Percentiles rank a stretch among this genome's conserved stretches.
These are phyloP conservation scores for Zeuzera pyrina DNA, from an alignment of 2,888 invertebrate genomes.

Conservation along the genomic window DNA sequence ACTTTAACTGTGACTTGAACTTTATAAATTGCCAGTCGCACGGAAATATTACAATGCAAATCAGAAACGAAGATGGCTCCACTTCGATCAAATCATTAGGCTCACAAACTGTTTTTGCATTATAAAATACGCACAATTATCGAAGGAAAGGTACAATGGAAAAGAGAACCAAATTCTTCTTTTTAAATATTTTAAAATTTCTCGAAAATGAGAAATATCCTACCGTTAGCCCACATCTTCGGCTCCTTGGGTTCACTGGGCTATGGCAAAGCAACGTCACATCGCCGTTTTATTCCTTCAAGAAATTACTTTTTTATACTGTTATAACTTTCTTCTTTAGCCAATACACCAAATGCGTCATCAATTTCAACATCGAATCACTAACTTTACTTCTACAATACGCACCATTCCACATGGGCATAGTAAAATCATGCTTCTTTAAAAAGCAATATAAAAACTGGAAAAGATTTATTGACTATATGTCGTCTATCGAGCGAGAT, in stretches of 20 bases:
- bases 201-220: constrained; percentile 35
- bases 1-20: too few species aligned
- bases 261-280: constrained; percentile 33
- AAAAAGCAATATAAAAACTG: constrained; percentile 32
- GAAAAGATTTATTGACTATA: constrained; percentile 32
- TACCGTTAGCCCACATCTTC: constrained; percentile 37
- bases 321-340: constrained; percentile 34
- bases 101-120: too few species aligned
- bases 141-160: too few species aligned
- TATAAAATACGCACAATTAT: too few species aligned
- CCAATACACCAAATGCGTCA: constrained; percentile 36
- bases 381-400: constrained; percentile 36
- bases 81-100: too few species aligned
- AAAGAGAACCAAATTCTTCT: neutral
- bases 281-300: constrained; percentile 21
- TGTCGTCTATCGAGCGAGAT: constrained; percentile 30
- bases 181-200: constrained; percentile 17
- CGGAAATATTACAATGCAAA: too few species aligned
- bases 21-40: too few species aligned
- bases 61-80: too few species aligned
- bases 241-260: constrained; percentile 28
- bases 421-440: constrained; percentile 36
- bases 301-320: constrained; percentile 27
- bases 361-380: constrained; percentile 24
- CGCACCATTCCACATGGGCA: constrained; percentile 45